These are phyloP conservation scores for Sitophilus oryzae DNA, from an alignment of 1,140 invertebrate genomes.

Conservation along the genomic window DNA sequence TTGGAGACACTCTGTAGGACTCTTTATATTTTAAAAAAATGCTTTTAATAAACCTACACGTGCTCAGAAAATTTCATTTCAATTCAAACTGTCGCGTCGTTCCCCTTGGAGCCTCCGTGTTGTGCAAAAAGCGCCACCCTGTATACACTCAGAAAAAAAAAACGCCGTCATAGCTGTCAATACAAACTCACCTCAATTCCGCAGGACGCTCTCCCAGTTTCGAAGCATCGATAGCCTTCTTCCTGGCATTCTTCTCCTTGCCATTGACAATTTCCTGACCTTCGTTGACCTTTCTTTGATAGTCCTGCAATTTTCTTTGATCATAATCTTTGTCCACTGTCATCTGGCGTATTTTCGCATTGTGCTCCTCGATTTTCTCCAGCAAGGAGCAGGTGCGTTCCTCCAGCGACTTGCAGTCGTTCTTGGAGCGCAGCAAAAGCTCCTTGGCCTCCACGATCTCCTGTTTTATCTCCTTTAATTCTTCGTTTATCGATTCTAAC, in stretches of 20 bases:
- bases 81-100: too few species aligned
- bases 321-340: slow-evolving; percentile 29
- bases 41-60: too few species aligned
- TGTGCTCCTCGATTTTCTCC: slow-evolving; percentile 41
- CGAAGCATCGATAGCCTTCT: slow-evolving; percentile 25
- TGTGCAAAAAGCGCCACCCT: too few species aligned
- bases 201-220: slow-evolving; percentile 25
- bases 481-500: slow-evolving; percentile 34
- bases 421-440: slow-evolving; percentile 38
- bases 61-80: too few species aligned
- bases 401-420: slow-evolving; percentile 38
- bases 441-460: slow-evolving; percentile 34
- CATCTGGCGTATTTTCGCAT: slow-evolving; percentile 35
- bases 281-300: slow-evolving; percentile 22
- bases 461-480: slow-evolving; percentile 35
- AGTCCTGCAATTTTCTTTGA: slow-evolving; percentile 28
- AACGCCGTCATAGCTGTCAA: background rate
- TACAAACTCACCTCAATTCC: slow-evolving; percentile 24
- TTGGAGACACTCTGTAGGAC: too few species aligned
- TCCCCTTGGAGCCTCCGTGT: too few species aligned
- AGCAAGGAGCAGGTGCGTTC: slow-evolving; percentile 41
- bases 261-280: slow-evolving; percentile 12
- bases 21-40: too few species aligned
- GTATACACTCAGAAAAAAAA: too few species aligned
- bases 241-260: slow-evolving; percentile 24